phyloP scores from a whole-genome alignment of 2,888 invertebrate species.

The Lasioglossum vierecki region DNA sequence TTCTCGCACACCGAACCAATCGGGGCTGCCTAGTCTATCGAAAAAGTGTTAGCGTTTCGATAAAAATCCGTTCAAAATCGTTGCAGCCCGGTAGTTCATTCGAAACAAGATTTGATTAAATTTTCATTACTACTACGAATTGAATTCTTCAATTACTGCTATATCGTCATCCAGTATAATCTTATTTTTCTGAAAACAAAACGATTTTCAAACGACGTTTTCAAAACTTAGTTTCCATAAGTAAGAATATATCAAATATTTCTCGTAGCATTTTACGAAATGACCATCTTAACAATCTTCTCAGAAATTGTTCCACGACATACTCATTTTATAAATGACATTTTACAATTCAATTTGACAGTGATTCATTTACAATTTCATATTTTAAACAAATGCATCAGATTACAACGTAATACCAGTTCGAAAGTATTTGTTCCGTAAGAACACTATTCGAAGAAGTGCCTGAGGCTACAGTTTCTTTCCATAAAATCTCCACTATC shows the following conservation, averaged over 20 bases:
- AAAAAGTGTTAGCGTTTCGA: constrained; percentile 31
- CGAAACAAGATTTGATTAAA: constrained; percentile 40
- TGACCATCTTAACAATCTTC: too few species aligned
- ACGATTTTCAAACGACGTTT: background rate
- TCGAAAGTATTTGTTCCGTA: background rate
- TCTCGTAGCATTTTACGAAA: background rate
- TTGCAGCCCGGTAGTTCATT: constrained; percentile 28
- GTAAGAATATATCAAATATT: background rate
- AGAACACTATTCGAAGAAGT: background rate
- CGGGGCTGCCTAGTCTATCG: constrained; percentile 28
- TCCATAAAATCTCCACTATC: background rate
- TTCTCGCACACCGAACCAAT: background rate
- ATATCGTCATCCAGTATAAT: background rate
- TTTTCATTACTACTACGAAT: constrained; percentile 23
- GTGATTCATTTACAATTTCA: background rate
- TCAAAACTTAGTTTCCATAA: background rate
- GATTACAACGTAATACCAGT: background rate
- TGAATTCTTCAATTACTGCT: background rate
- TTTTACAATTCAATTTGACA: background rate
- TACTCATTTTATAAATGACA: too few species aligned
- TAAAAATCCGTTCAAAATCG: constrained; percentile 11
- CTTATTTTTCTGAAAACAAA: background rate
- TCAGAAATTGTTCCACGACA: too few species aligned
- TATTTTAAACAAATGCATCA: background rate
- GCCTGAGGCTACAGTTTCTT: background rate